Evolutionary conservation across 2,888 invertebrate species (phyloP).

Genomic region (Mechanitis messenoides): DNA sequence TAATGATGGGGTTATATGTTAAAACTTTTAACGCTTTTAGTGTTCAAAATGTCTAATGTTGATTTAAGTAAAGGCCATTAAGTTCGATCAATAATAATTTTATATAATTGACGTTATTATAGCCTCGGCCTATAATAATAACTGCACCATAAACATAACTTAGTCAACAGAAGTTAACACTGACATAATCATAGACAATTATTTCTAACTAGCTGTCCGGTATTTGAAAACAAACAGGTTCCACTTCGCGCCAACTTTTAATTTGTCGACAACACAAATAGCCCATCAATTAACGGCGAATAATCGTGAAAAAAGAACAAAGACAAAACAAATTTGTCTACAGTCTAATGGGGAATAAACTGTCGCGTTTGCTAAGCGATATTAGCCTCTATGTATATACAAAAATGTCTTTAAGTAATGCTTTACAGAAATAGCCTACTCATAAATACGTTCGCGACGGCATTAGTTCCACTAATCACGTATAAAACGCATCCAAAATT

Average conservation of each 20-base stretch:
- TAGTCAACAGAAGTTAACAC: slow-evolving; percentile 25
- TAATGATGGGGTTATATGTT: no score
- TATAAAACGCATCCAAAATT: slow-evolving; percentile 50
- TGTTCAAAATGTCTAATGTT: no score
- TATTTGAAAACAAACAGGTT: slow-evolving; percentile 28
- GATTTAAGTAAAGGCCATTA: not conserved
- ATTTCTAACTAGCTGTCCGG: slow-evolving; percentile 24
- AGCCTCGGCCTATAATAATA: slow-evolving; percentile 15
- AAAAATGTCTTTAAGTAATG: slow-evolving; percentile 12
- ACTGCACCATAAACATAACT: slow-evolving; percentile 16
- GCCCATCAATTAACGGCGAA: slow-evolving; percentile 34
- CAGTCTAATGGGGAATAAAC: slow-evolving; percentile 29
- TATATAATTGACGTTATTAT: slow-evolving; percentile 10
- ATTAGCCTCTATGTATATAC: slow-evolving; percentile 30
- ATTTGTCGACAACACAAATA: slow-evolving; percentile 33
- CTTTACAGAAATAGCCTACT: slow-evolving; percentile 35
- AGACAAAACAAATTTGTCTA: slow-evolving; percentile 40
- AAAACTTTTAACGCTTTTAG: no score
- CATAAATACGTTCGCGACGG: slow-evolving; percentile 50
- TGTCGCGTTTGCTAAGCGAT: slow-evolving; percentile 13
- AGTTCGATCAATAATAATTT: slow-evolving; percentile 9
- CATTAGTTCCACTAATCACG: slow-evolving; percentile 50
- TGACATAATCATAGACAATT: slow-evolving; percentile 30
- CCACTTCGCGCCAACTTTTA: slow-evolving; percentile 28
- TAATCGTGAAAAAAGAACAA: slow-evolving; percentile 4